A percentile compares a stretch with the other conserved stretches of the same genome.
Conservation (phyloP, 1,140 invertebrate species). For the Sipha flava region DNA sequence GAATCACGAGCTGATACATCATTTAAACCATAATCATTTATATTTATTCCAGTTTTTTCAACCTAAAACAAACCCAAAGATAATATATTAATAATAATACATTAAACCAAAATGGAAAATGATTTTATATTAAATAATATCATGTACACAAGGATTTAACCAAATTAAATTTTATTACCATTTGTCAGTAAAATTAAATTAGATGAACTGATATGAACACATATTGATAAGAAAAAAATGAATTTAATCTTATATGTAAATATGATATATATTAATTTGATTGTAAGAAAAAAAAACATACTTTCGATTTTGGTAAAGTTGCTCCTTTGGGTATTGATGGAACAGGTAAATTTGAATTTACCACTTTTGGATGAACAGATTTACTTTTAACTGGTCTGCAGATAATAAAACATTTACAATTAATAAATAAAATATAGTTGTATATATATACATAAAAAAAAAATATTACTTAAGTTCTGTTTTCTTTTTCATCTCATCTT, state of each 20-base stretch:
- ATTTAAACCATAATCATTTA: conserved; percentile 25
- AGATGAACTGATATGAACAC: too few relatives aligned
- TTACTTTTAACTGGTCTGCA: neutral
- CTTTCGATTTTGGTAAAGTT: neutral
- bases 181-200: too few relatives aligned
- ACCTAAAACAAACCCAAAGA: neutral
- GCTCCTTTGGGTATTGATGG: neutral
- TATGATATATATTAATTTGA: too few relatives aligned
- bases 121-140: too few relatives aligned
- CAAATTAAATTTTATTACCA: too few relatives aligned
- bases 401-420: neutral
- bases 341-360: neutral
- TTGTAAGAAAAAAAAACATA: neutral
- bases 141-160: too few relatives aligned
- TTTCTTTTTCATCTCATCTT: conserved; percentile 18
- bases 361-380: neutral
- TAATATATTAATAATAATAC: neutral
- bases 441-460: neutral
- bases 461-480: neutral
- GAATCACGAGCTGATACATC: conserved; percentile 25
- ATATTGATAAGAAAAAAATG: too few relatives aligned
- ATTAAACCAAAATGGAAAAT: neutral
- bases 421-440: neutral
- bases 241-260: too few relatives aligned
- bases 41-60: neutral